Conservation (phyloP, 2,888 invertebrate species). For the Alviniconcha strummeri region DNA sequence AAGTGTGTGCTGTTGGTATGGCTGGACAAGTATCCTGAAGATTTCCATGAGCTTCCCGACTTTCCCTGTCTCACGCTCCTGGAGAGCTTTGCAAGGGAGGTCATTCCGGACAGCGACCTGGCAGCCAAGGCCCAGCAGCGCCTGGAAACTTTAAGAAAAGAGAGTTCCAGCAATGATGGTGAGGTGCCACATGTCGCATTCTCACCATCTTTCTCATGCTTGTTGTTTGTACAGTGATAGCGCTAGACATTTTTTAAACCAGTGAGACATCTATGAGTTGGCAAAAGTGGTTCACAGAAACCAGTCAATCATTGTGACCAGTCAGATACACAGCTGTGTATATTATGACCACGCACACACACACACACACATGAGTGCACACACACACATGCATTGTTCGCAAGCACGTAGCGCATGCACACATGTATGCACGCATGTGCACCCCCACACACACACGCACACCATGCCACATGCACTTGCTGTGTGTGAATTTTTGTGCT, state of each 20-base stretch:
- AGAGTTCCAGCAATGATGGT: slow-evolving; percentile 68
- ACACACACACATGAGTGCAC: background rate
- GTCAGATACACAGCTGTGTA: too few relatives aligned
- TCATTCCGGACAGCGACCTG: slow-evolving; percentile 89
- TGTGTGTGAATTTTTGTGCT: too few relatives aligned
- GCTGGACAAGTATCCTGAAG: slow-evolving; percentile 98
- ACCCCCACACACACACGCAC: background rate
- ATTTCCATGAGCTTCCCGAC: slow-evolving; percentile 88
- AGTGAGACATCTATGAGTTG: too few relatives aligned
- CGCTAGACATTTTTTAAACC: too few relatives aligned
- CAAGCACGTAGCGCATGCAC: background rate
- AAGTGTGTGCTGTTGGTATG: slow-evolving; percentile 87
- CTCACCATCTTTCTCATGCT: too few relatives aligned
- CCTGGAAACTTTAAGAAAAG: slow-evolving; percentile 83
- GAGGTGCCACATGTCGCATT: background rate
- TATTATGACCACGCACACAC: background rate
- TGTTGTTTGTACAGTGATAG: too few relatives aligned
- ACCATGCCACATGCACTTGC: too few relatives aligned
- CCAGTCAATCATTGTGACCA: too few relatives aligned
- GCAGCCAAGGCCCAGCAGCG: slow-evolving; percentile 84
- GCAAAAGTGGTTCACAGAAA: too few relatives aligned
- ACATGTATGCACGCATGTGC: background rate
- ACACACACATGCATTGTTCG: background rate
- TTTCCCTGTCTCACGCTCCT: slow-evolving; percentile 88
- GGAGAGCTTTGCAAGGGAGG: slow-evolving; percentile 88